phyloP scores from a whole-genome alignment of 92 coral and sea anemone genomes.

The Paragorgia papillata region DNA sequence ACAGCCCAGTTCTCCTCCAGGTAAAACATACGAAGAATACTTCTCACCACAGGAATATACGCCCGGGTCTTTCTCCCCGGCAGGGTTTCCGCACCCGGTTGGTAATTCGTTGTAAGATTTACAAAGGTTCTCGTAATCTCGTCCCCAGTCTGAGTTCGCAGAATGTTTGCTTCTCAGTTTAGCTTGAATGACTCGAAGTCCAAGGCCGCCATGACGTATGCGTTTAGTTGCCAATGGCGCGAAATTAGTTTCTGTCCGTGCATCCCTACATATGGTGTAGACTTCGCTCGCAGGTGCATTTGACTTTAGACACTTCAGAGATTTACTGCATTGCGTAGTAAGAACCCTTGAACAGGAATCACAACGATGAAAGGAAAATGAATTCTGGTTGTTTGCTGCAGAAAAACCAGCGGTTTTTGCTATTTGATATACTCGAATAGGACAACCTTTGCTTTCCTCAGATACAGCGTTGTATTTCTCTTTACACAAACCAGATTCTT shows the following conservation, averaged over 20 bases:
- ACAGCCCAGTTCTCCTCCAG: slow-evolving; percentile 41
- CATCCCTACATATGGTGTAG: slow-evolving; percentile 48
- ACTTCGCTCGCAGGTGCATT: slow-evolving; percentile 33
- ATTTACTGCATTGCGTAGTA: slow-evolving; percentile 23
- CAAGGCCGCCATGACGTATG: slow-evolving; percentile 12
- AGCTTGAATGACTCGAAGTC: slow-evolving; percentile 52
- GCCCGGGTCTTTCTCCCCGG: slow-evolving; percentile 7
- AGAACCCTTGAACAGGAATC: slow-evolving; percentile 35
- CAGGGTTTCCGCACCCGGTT: slow-evolving; percentile 53
- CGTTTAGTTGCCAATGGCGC: slow-evolving; percentile 42
- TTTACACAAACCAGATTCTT: slow-evolving; percentile 45
- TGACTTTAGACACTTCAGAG: slow-evolving; percentile 37
- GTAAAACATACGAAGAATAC: slow-evolving; percentile 49
- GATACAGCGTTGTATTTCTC: slow-evolving; percentile 55
- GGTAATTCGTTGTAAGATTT: slow-evolving; percentile 55
- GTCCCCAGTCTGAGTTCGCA: slow-evolving; percentile 58
- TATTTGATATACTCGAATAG: slow-evolving; percentile 23
- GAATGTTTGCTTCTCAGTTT: slow-evolving; percentile 38
- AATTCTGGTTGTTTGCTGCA: slow-evolving; percentile 26
- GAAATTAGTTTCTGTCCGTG: slow-evolving; percentile 48
- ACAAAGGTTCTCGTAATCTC: slow-evolving; percentile 60
- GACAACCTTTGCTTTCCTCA: slow-evolving; percentile 22
- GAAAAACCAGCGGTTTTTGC: slow-evolving; percentile 52
- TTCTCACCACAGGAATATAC: slow-evolving; percentile 40
- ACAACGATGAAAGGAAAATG: slow-evolving; percentile 48